A percentile compares a stretch with the other conserved stretches of the same genome.
These are phyloP conservation scores for Capitella teleta DNA, from an alignment of 1,140 invertebrate genomes.

Conservation along the genomic window DNA sequence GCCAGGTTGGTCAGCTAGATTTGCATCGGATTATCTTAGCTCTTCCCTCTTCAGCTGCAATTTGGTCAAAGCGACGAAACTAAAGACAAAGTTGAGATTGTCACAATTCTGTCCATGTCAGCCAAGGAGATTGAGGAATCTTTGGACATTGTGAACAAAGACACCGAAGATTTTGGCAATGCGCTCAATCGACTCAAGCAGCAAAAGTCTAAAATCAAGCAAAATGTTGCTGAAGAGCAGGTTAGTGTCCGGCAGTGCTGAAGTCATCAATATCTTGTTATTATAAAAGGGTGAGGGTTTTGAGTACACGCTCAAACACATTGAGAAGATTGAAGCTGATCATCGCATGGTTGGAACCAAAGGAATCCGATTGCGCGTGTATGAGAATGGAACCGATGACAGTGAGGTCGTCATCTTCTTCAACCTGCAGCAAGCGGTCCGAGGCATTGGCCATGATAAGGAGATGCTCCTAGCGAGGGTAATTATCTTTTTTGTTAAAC, in stretches of 20 bases:
- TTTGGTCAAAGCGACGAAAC: constrained; percentile 19
- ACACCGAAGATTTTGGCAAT: constrained; percentile 23
- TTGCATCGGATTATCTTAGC: neutral
- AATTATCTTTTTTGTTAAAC: neutral
- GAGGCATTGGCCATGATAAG: constrained; percentile 15
- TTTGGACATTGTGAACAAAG: constrained; percentile 22
- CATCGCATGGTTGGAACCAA: constrained; percentile 24
- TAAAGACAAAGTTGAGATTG: constrained; percentile 20
- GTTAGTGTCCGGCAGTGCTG: constrained; percentile 11
- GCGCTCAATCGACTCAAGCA: constrained; percentile 17
- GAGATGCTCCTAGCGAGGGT: constrained; percentile 7
- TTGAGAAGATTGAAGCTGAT: constrained; percentile 21
- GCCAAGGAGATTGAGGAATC: constrained; percentile 22
- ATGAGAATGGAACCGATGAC: constrained; percentile 27
- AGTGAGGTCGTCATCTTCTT: constrained; percentile 23
- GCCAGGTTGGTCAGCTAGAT: constrained; percentile 3
- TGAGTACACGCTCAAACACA: constrained; percentile 28
- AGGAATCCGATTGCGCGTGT: constrained; percentile 27
- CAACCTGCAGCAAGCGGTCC: constrained; percentile 26
- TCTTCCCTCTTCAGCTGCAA: constrained; percentile 17
- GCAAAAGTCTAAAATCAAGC: constrained; percentile 18
- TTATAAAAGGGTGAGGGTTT: constrained; percentile 17
- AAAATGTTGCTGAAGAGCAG: constrained; percentile 18
- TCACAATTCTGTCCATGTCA: constrained; percentile 22
- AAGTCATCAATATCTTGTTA: neutral